Base-by-base conservation (phyloP, 64 coral and sea anemone species). In the Actinia equina region DNA sequence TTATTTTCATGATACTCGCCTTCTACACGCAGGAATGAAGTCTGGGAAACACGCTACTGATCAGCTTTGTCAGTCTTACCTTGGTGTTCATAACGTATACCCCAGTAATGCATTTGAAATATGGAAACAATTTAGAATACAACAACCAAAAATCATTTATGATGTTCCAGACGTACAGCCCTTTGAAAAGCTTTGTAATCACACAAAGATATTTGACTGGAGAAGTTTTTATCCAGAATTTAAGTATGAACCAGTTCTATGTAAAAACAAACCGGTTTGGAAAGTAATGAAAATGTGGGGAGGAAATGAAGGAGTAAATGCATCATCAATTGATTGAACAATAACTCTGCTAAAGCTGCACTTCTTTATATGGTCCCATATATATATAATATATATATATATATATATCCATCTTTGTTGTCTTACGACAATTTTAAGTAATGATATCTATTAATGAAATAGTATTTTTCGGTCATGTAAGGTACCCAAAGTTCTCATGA, bases 1-100 rank as follows among this genome's bases (percentile, higher is more conserved):
- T 46, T 94, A 92, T 59, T 94, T 94, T 55, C 92, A 94, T 61
- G 95, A 98, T 64, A 89, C 86, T 26, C 77, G 92, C 22, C 84
- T 98, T 27, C 59, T 91, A 37, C 87, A 98, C 60, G 89, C 86
- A 26, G 82, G 89, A 17, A 91, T 86, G 11, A 16, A 25, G 46
- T 7, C 46, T 16, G 27, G 4, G 3, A 8, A 80, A 44, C 6
- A 20, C 17, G 17, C 19, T 4, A 43, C 44, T 7, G 77, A 80
- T n/a, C 22, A 65, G 5, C 22, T 65, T 22, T 65, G 61, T 65
- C 61, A 65, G 22, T 16, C 61, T 65, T 65, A 16, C 20, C 9
- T 65, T 6, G 61, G 61, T 7, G 22, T 65, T 23, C 61, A 65
- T 7, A 7, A 65, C 2, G 61, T 65, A 22, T 65, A 65, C 22